Evolutionary conservation across 2,113 vertebrate genomes (phyloP).

Genomic region (Picathartes gymnocephalus): DNA sequence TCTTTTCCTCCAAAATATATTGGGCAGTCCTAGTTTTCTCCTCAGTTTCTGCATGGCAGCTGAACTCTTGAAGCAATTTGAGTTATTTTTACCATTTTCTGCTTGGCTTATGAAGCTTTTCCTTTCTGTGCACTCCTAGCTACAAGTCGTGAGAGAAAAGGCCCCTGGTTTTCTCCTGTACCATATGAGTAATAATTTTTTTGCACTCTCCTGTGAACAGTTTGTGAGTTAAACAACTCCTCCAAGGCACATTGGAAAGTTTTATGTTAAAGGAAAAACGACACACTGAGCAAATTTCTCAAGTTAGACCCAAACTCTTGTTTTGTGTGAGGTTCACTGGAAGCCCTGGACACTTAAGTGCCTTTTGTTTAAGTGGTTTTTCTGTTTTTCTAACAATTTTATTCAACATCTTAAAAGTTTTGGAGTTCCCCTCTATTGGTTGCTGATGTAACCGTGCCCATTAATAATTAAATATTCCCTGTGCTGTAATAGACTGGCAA

Average conservation of each 20-base stretch:
- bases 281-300: background rate
- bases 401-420: background rate
- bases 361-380: background rate
- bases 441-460: background rate
- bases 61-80: background rate
- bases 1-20: background rate
- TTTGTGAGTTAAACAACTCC: background rate
- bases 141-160: background rate
- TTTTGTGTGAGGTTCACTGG: background rate
- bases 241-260: background rate
- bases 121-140: background rate
- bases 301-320: background rate
- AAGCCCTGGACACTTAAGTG: background rate
- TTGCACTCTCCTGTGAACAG: background rate
- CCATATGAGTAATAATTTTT: background rate
- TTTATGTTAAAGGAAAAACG: background rate
- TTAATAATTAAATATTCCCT: slow-evolving; percentile 38
- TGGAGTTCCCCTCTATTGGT: background rate
- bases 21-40: background rate
- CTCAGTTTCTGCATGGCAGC: background rate
- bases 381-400: background rate
- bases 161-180: background rate
- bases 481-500: slow-evolving; percentile 22
- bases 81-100: background rate
- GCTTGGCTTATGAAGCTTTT: background rate